phyloP scores from a whole-genome alignment of 1,140 invertebrate genomes.

The Drosophila nebulosa region DNA sequence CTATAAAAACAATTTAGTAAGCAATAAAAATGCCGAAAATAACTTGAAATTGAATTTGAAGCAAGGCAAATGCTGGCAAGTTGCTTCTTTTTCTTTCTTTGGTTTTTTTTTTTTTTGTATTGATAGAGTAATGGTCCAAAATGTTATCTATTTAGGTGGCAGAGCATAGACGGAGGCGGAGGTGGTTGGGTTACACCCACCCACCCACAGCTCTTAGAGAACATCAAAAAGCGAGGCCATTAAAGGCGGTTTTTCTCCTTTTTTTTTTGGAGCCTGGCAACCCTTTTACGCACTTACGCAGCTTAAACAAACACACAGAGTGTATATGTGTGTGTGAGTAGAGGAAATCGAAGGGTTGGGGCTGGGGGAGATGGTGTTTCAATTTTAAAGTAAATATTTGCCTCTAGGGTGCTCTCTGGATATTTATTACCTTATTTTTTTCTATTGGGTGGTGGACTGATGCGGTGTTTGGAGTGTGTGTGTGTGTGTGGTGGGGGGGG shows the following conservation, averaged over 20 bases:
- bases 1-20: conserved; percentile 78
- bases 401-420: conserved; percentile 77
- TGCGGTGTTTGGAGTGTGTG: too few relatives aligned
- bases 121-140: conserved; percentile 29
- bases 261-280: conserved; percentile 28
- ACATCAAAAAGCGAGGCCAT: conserved; percentile 69
- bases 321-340: not conserved
- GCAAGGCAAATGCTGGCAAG: conserved; percentile 22
- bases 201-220: conserved; percentile 39
- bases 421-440: conserved; percentile 70
- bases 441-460: not conserved
- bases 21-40: conserved; percentile 74
- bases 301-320: conserved; percentile 51
- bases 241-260: conserved; percentile 55
- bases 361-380: conserved; percentile 29
- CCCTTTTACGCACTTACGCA: conserved; percentile 76
- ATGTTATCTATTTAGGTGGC: conserved; percentile 30
- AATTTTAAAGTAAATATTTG: conserved; percentile 80
- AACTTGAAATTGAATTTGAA: conserved; percentile 67
- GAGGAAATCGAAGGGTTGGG: not conserved
- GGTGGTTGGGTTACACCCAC: conserved; percentile 49
- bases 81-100: not conserved
- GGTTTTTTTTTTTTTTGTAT: conserved; percentile 32
- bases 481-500: too few relatives aligned
- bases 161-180: conserved; percentile 23